Base-by-base conservation (phyloP, 2,888 invertebrate genomes). In the Apocheima hispidaria region DNA sequence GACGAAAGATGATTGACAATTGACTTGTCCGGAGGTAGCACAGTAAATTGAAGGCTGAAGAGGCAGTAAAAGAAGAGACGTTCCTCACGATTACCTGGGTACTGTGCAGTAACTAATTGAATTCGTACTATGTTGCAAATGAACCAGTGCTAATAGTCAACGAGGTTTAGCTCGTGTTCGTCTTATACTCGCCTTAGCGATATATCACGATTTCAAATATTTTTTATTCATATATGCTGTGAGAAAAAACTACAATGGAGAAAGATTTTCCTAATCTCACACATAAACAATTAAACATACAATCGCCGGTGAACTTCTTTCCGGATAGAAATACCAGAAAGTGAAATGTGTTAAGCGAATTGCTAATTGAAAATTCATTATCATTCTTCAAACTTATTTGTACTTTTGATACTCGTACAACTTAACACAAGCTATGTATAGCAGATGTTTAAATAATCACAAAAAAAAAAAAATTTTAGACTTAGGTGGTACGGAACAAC, bases 41-140 rank as follows among this genome's bases (percentile, higher is more conserved):
- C 12, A 44, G 41, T 40, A 18, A 38, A 60, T 38, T 20, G 54
- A 60, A 60, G 60, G 54, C n/a, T 44, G 36, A 14, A 64, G 63
- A 69, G 60, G 64, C 54, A 70, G 72, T 77, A 73, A 80, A 71
- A 74, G 70, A 65, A 57, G 65, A 72, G 72, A 65, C 65, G 65
- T 61, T 60, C 77, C 79, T 86, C 88, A 88, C 87, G 86, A 85
- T 81, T 86, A 83, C 80, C 80, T 81, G 65, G 59, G 70, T 69
- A 28, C 7, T 7, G 63, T 57, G 43, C 26, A 46, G 44, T 67
- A 73, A 71, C 82, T 87, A 90, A 89, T 88, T 85, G 56, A 81
- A 87, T 89, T 88, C 71, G 72, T 76, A 82, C 71, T 61, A 70
- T 75, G 73, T 74, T 79, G 87, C 79, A 71, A 89, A 88, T 82